These are phyloP conservation scores for Matsumyia berberina DNA, from an alignment of 2,888 invertebrate genomes.

Conservation along the genomic window DNA sequence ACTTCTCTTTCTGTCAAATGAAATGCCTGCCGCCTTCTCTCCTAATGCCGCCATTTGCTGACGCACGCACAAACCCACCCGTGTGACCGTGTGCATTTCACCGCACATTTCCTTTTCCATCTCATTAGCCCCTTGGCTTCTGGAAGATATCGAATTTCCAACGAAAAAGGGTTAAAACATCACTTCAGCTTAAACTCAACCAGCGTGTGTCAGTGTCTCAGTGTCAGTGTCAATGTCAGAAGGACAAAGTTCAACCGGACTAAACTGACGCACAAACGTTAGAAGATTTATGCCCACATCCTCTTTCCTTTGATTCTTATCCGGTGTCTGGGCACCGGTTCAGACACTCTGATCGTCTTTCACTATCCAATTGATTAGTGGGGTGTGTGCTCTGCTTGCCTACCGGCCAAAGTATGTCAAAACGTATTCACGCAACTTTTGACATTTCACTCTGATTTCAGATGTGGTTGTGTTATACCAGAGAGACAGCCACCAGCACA, in stretches of 20 bases:
- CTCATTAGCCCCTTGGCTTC: conserved; percentile 71
- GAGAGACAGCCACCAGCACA: conserved; percentile 13
- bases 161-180: conserved; percentile 59
- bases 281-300: conserved; percentile 53
- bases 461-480: conserved; percentile 7
- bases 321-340: conserved; percentile 30
- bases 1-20: conserved; percentile 19
- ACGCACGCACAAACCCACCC: conserved; percentile 55
- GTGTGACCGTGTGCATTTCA: conserved; percentile 63
- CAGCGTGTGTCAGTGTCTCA: conserved; percentile 33
- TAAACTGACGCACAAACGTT: conserved; percentile 24
- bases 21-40: conserved; percentile 17
- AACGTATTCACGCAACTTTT: conserved; percentile 10
- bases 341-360: conserved; percentile 18
- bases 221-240: conserved; percentile 39
- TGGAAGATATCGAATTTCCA: conserved; percentile 67
- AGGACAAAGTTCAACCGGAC: conserved; percentile 22
- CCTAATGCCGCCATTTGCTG: conserved; percentile 26
- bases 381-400: background rate
- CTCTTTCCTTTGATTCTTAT: conserved; percentile 24
- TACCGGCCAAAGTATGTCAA: conserved; percentile 11
- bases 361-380: conserved; percentile 20
- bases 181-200: conserved; percentile 22
- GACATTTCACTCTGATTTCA: conserved; percentile 24
- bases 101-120: conserved; percentile 69